Base-by-base conservation (phyloP, 2,797 vertebrate genomes). In the Buphagus erythrorhynchus region DNA sequence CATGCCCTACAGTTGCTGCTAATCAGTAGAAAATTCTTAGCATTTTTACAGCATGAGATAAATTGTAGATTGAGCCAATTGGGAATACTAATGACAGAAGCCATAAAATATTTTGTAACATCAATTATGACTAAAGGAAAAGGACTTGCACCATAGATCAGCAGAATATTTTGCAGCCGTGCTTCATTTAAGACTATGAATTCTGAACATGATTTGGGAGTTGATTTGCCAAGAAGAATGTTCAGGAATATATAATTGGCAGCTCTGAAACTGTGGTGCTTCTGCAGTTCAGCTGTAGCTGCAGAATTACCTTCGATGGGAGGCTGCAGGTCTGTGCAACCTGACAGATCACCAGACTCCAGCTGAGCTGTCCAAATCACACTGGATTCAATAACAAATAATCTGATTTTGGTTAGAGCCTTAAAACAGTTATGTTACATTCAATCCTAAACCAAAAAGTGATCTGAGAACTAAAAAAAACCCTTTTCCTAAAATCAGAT, bases 111-210 rank as follows among this genome's bases (percentile, higher is more conserved):
- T 84, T 89, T 67, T 87, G 78, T 66, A 89, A 87, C 80, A 83
- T 88, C 92, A 95, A 94, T 95, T 95, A 96, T 5, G 17, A 75
- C 86, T 79, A 72, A 94, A 88, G 90, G 77, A 74, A 82, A 85
- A 90, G 79, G 79, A 86, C 75, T 76, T 80, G 87, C 90, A 86
- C 83, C 71, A 16, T 3, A 88, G 81, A 95, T 90, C 72, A 89
- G 86, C 52, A 74, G 88, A 92, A 71, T 80, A 93, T 93, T 88
- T 74, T 89, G 86, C 68, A 90, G 80, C 74, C 11, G 4, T 58
- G 94, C 88, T 93, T 93, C 90, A 52, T 90, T 88, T 93, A 92
- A 88, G 85, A 31, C 61, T 49, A 2, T 4, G 89, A 91, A 59
- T 92, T 90, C 87, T 42, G 59, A 66, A 55, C 90, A 80, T 33